Evolutionary conservation across 2,797 vertebrate species (phyloP), one percentile per base, ranked within the genome.

Genomic region (Anguilla obscura): DNA sequence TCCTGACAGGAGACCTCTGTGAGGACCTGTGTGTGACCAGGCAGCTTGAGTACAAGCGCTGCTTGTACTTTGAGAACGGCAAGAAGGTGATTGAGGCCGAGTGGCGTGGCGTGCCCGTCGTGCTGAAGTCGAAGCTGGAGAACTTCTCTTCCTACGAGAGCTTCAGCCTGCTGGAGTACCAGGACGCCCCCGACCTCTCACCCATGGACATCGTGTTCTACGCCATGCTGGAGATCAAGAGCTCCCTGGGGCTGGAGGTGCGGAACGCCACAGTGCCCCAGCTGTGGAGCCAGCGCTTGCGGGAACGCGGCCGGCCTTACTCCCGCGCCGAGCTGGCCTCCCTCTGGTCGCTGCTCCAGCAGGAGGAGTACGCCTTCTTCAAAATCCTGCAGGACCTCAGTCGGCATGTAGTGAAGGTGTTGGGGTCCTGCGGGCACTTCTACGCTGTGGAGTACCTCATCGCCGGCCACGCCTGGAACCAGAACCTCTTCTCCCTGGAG

Each of bases 371-470:
- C 71, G 95, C 97, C 86, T 97, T 98, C 90, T 97, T 99, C 89
- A 96, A 97, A 90, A 94, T 98, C 87, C 95, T 99, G 87, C 98
- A 97, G 93, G 98, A 97, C 93, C 95, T 98, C 88, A 98, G 98
- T 91, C 95, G 92, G 86, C 98, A 99, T 0, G 95, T 98, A 85
- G 96, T 96, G 86, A 96, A 96, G 21, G 97, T 99, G 69, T 89
- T 99, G 92, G 98, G 98, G 85, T 98, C 98, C 91, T 99, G 98
- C 2, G 98, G 98, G 76, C 98, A 99, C 86, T 99, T 99, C 90
- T 99, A 99, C 1, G 97, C 98, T 0, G 98, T 99, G 91, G 98
- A 99, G 94, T 97, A 96, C 91, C 95, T 99, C 92, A 97, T 96
- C 0, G 97, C 98, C 0, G 98, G 98, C 84, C 97, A 97, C 6